phyloP scores from a whole-genome alignment of 1,140 invertebrate species.

The Epicauta chinensis region DNA sequence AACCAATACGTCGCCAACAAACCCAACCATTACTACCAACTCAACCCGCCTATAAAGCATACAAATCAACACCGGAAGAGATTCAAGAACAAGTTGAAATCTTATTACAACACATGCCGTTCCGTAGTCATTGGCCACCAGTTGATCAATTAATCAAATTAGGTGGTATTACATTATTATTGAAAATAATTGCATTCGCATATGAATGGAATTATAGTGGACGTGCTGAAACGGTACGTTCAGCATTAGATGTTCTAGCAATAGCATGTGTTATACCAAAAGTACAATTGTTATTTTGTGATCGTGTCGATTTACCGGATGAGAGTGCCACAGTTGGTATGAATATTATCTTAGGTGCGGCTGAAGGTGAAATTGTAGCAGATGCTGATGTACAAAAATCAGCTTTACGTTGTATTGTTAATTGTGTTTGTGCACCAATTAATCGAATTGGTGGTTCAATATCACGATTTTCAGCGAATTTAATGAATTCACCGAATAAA shows the following conservation, averaged over 20 bases:
- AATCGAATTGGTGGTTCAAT: constrained; percentile 64
- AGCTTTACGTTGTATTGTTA: constrained; percentile 80
- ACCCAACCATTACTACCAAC: constrained; percentile 40
- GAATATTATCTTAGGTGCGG: constrained; percentile 73
- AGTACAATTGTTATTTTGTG: constrained; percentile 74
- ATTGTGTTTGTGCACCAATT: constrained; percentile 88
- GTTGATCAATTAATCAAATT: constrained; percentile 80
- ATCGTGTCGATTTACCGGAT: constrained; percentile 70
- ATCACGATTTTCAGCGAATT: constrained; percentile 51
- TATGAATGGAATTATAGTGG: constrained; percentile 90
- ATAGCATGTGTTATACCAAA: constrained; percentile 86
- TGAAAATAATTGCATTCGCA: constrained; percentile 82
- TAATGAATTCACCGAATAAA: constrained; percentile 61
- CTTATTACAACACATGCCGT: constrained; percentile 69
- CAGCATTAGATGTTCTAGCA: constrained; percentile 82
- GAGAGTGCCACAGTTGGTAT: constrained; percentile 62
- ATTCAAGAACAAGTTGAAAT: constrained; percentile 78
- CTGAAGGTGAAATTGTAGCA: constrained; percentile 81
- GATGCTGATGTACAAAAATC: constrained; percentile 90
- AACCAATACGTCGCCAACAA: constrained; percentile 57
- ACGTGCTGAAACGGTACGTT: constrained; percentile 81
- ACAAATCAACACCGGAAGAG: constrained; percentile 67
- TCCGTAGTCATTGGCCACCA: constrained; percentile 74
- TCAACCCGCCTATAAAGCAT: constrained; percentile 61
- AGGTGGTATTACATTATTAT: constrained; percentile 74